Conservation (phyloP, 2,888 invertebrate species). For the Cyrtodaria siliqua region DNA sequence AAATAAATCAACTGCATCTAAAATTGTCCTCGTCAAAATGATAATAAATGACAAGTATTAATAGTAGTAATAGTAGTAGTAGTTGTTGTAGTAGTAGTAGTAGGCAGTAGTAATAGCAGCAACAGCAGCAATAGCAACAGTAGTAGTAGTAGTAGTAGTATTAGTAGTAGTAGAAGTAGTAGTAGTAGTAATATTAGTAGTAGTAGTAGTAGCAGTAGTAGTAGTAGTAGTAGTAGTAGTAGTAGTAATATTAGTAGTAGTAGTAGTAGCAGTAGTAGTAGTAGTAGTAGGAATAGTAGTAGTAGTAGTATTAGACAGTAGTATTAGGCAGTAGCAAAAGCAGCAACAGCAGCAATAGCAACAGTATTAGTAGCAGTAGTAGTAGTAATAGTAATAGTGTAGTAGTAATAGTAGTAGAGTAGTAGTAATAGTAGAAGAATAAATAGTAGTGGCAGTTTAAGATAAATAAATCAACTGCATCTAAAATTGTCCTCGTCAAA, state of each 20-base stretch:
- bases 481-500: no score
- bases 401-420: conserved; percentile 12
- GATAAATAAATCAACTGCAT: no score
- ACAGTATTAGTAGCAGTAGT: conserved; percentile 6
- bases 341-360: conserved; percentile 4
- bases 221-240: conserved; percentile 14
- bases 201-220: conserved; percentile 19
- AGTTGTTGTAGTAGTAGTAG: no score
- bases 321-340: no score
- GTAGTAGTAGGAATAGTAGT: conserved; percentile 1
- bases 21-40: no score
- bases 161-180: conserved; percentile 12
- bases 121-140: no score
- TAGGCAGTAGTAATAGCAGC: no score
- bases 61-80: conserved; percentile 20
- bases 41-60: conserved; percentile 12
- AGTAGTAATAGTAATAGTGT: conserved; percentile 6
- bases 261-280: conserved; percentile 3
- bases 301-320: not conserved
- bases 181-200: conserved; percentile 7
- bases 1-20: no score
- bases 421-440: conserved; percentile 13
- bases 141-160: conserved; percentile 15
- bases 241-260: conserved; percentile 18
- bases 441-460: no score